A percentile compares a stretch with the other conserved stretches of the same genome.
Evolutionary conservation across 1,140 invertebrate genomes (phyloP).

Genomic region (Atopsyche davidsoni): DNA sequence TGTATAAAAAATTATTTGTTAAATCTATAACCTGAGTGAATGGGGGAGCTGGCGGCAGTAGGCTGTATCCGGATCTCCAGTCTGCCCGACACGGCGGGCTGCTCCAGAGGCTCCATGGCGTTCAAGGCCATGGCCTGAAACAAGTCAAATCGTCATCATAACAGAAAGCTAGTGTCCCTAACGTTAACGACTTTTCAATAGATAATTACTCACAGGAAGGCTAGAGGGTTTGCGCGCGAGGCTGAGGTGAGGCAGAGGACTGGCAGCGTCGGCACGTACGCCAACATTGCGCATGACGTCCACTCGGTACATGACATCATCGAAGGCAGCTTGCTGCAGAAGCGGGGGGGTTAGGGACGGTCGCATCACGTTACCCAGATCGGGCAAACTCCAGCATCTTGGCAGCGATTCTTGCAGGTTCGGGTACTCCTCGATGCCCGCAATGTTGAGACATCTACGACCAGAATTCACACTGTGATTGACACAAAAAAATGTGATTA

Average conservation of each 20-base stretch:
- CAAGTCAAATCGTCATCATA: conserved; percentile 15
- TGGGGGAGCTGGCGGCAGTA: conserved; percentile 35
- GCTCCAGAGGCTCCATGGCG: conserved; percentile 36
- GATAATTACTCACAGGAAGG: conserved; percentile 31
- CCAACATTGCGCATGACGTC: conserved; percentile 78
- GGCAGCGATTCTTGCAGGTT: conserved; percentile 61
- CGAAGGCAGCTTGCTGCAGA: conserved; percentile 79
- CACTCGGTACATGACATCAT: conserved; percentile 72
- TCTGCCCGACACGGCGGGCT: conserved; percentile 64
- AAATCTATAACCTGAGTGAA: conserved; percentile 34
- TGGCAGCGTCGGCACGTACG: conserved; percentile 33
- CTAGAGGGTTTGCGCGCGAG: conserved; percentile 20
- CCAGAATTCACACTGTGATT: too few species aligned
- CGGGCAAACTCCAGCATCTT: conserved; percentile 70
- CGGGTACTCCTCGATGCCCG: conserved; percentile 62
- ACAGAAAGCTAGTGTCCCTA: conserved; percentile 1
- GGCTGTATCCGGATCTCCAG: conserved; percentile 74
- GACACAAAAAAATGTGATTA: too few species aligned
- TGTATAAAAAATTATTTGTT: conserved; percentile 1
- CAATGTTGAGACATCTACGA: conserved; percentile 59
- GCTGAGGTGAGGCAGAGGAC: conserved; percentile 30
- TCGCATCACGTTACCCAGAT: conserved; percentile 39
- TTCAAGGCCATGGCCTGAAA: conserved; percentile 26
- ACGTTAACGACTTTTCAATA: conserved; percentile 31
- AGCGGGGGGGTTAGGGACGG: conserved; percentile 57